phyloP scores from a whole-genome alignment of 2,113 vertebrate genomes.

The Prietella phreatophila region DNA sequence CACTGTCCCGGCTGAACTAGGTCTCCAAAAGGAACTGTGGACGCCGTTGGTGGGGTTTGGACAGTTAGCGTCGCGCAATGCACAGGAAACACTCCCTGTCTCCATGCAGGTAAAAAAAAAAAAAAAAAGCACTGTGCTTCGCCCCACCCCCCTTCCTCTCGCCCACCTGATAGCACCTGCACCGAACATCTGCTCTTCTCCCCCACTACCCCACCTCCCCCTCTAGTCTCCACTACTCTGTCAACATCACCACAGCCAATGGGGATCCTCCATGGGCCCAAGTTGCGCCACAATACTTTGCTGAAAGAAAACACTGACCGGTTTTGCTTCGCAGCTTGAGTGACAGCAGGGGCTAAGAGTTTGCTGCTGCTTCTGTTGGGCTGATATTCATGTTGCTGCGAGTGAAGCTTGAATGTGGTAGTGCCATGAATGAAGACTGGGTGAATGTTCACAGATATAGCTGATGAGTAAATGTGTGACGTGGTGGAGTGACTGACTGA shows the following conservation, averaged over 20 bases:
- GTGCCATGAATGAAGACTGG: not conserved
- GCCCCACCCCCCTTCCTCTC: constrained; percentile 45
- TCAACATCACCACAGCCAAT: constrained; percentile 40
- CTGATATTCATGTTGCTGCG: constrained; percentile 32
- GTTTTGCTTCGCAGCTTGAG: constrained; percentile 46
- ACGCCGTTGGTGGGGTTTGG: constrained; percentile 55
- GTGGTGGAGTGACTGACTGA: constrained; percentile 11
- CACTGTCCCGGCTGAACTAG: constrained; percentile 53
- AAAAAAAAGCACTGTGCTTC: constrained; percentile 53
- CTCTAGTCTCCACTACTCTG: constrained; percentile 40
- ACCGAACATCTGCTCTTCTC: constrained; percentile 47
- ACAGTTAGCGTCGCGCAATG: constrained; percentile 55
- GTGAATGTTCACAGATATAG: not conserved
- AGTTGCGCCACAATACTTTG: constrained; percentile 22
- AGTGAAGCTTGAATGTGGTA: constrained; percentile 9
- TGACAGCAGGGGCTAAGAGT: constrained; percentile 43
- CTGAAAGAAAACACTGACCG: constrained; percentile 13
- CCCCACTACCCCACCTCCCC: constrained; percentile 42
- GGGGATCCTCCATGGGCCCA: constrained; percentile 26
- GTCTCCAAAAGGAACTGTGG: constrained; percentile 56
- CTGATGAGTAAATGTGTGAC: constrained; percentile 8
- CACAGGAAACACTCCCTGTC: constrained; percentile 49
- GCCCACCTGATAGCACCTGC: constrained; percentile 53
- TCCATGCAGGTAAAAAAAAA: constrained; percentile 49
- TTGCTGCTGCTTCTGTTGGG: constrained; percentile 36